Evolutionary conservation across 1,140 invertebrate species (phyloP), one percentile per base, ranked within the genome.

Genomic region (Tetramorium parvispinum): DNA sequence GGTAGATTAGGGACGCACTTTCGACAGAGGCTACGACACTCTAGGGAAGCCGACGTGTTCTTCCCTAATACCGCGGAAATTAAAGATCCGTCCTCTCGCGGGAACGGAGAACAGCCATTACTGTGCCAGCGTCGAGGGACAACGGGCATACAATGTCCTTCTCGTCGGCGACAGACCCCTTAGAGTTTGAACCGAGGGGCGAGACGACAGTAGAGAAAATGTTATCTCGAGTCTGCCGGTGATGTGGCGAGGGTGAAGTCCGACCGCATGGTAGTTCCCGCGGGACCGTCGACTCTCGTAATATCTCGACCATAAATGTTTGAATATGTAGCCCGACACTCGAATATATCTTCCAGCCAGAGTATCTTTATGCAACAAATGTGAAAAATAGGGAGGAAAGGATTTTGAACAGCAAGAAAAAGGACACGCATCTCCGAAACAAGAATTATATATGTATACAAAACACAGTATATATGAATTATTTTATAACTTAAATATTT

Each of bases 31-130:
- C 46, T 88, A 86, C 76, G 78, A 88, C 87, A 79, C 91, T 89
- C 92, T 37, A 18, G 91, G 92, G 91, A 61, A 27, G 21, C 89
- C 89, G 77, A 46, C 70, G 78, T 87, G 79, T 92, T 89, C 88
- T 92, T 89, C 88, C 89, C 90, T 92, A 92, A 91, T 89, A 88
- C 59, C 86, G 81, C 63, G 86, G 88, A 93, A 94, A 94, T 94
- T 93, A 92, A 93, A 94, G 92, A 93, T 92, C 87, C 37, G 51
- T 89, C 76, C 66, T 57, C 43, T 61, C 18, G 59, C 53, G 51
- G 78, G 85, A 40, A 13, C 13, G 65, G 8, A 21, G 21, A 55
- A 16, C 57, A 24, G 24, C 77, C 65, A 87, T 88, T 91, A 91
- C 43, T 18, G 43, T 21, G 59, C 68, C 49, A 68, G 49, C 49